Conservation (phyloP, 2,888 invertebrate species). For the Eristalinus sepulchralis region DNA sequence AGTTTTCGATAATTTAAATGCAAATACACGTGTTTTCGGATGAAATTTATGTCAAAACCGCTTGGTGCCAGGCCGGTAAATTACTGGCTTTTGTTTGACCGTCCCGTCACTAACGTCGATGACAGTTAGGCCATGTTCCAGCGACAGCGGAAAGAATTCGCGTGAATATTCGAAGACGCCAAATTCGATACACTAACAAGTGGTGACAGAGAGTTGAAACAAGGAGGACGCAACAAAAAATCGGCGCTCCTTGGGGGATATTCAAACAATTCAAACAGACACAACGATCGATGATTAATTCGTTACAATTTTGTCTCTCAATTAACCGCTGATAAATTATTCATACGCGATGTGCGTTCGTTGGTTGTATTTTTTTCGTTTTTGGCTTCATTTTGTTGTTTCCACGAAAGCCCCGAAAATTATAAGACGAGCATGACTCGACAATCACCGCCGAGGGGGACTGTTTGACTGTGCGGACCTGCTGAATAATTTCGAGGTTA, state of each 20-base stretch:
- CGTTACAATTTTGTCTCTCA: constrained; percentile 66
- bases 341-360: constrained; percentile 48
- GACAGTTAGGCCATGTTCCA: constrained; percentile 47
- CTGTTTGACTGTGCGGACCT: constrained; percentile 25
- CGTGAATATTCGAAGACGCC: constrained; percentile 37
- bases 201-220: not conserved
- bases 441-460: constrained; percentile 56
- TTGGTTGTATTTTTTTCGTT: constrained; percentile 18
- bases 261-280: constrained; percentile 15
- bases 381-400: constrained; percentile 17
- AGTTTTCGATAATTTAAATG: constrained; percentile 62
- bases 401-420: constrained; percentile 33
- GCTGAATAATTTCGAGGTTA: constrained; percentile 64
- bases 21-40: constrained; percentile 47
- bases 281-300: constrained; percentile 58
- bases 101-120: constrained; percentile 52
- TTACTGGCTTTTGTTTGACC: constrained; percentile 45
- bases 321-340: constrained; percentile 61
- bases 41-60: constrained; percentile 56
- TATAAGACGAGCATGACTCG: constrained; percentile 58
- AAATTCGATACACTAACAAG: not conserved
- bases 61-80: constrained; percentile 42
- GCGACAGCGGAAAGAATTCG: constrained; percentile 38
- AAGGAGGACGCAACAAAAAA: not conserved
- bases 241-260: constrained; percentile 3